Evolutionary conservation across 23 tunicate genomes (phyloP).

Genomic region (Phallusia fumigata): DNA sequence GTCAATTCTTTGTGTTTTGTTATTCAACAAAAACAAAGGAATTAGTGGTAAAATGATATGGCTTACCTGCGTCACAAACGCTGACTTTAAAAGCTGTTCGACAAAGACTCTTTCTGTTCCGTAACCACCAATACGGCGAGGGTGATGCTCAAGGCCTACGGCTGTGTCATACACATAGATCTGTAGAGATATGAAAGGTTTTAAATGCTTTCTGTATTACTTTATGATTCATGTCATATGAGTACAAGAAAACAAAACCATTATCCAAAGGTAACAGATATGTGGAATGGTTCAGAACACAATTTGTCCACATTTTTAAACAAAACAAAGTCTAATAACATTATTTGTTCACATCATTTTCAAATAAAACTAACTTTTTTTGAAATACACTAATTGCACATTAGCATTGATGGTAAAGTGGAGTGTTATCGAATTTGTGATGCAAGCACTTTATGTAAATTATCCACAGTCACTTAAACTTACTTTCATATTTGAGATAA

Average conservation of each 20-base stretch:
- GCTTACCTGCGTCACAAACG: slow-evolving; percentile 50
- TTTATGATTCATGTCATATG: too few species aligned
- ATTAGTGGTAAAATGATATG: background rate
- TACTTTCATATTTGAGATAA: slow-evolving; percentile 8
- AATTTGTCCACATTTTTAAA: too few species aligned
- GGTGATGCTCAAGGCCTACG: slow-evolving; percentile 44
- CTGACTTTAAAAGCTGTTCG: slow-evolving; percentile 44
- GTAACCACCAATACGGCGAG: slow-evolving; percentile 50
- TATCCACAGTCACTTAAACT: background rate
- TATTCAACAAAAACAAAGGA: background rate
- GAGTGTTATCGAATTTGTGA: too few species aligned
- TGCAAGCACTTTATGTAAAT: too few species aligned
- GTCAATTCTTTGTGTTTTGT: too few species aligned
- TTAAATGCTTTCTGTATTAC: background rate
- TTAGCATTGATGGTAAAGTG: too few species aligned
- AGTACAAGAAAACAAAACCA: too few species aligned
- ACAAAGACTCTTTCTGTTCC: slow-evolving; percentile 62
- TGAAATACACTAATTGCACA: too few species aligned
- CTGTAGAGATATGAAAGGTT: background rate
- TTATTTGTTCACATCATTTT: too few species aligned
- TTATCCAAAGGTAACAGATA: background rate
- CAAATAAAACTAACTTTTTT: too few species aligned
- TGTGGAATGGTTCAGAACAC: too few species aligned
- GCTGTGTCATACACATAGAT: slow-evolving; percentile 69
- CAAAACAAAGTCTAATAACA: too few species aligned